These are phyloP conservation scores for Parnassius orleans DNA, from an alignment of 2,888 invertebrate species.

Conservation along the genomic window DNA sequence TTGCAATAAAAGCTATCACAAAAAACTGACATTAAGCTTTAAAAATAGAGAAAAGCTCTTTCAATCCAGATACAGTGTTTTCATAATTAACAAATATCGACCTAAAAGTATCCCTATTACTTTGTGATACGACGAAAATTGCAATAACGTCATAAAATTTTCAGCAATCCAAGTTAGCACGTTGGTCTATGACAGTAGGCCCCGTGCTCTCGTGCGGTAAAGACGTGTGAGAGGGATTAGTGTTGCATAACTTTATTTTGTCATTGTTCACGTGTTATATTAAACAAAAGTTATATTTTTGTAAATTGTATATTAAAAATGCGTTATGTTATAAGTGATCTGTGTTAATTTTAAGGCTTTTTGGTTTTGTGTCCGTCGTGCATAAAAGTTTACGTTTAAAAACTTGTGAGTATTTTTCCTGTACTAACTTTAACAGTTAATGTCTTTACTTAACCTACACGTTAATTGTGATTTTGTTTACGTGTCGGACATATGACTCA, in stretches of 20 bases:
- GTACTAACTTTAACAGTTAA: not conserved
- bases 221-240: slow-evolving; percentile 2
- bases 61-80: not conserved
- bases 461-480: no score
- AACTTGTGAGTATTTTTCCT: slow-evolving; percentile 8
- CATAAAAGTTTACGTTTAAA: not conserved
- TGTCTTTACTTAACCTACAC: not conserved
- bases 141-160: slow-evolving; percentile 20
- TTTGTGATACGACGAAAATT: not conserved
- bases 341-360: not conserved
- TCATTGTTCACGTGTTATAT: not conserved
- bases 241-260: not conserved
- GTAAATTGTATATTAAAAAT: not conserved
- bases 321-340: not conserved
- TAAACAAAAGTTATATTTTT: not conserved
- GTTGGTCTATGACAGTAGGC: slow-evolving; percentile 24
- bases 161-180: slow-evolving; percentile 18
- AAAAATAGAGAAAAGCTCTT: not conserved
- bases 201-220: slow-evolving; percentile 27
- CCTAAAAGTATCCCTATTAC: not conserved
- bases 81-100: not conserved
- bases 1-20: not conserved
- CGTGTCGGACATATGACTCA: no score
- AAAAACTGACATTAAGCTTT: not conserved
- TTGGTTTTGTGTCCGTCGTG: not conserved